Conservation (phyloP, 1,140 invertebrate species). For the Agrilus planipennis region DNA sequence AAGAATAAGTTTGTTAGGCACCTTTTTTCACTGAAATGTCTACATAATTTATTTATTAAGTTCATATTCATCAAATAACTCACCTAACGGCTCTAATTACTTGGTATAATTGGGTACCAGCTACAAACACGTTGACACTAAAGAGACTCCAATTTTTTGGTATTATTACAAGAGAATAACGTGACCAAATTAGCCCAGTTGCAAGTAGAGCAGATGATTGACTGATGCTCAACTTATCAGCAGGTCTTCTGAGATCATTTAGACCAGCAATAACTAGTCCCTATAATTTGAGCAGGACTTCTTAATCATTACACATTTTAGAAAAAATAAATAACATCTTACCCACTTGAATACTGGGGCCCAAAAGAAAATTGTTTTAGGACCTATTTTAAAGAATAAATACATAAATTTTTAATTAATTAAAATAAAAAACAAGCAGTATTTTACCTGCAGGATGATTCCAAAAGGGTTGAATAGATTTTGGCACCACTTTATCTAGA, state of each 20-base stretch:
- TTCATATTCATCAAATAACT: no score
- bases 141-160: conserved; percentile 88
- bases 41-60: no score
- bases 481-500: conserved; percentile 64
- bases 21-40: neutral
- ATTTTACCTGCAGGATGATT: conserved; percentile 72
- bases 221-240: conserved; percentile 72
- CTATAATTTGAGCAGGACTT: no score
- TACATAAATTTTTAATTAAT: conserved; percentile 11
- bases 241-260: conserved; percentile 78
- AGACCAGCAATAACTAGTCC: conserved; percentile 80
- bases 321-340: conserved; percentile 32
- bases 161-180: conserved; percentile 84
- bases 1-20: neutral
- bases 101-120: conserved; percentile 69
- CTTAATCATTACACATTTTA: conserved; percentile 3
- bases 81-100: conserved; percentile 47
- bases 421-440: conserved; percentile 6
- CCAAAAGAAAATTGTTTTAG: conserved; percentile 93
- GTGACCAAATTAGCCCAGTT: conserved; percentile 62
- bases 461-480: conserved; percentile 70
- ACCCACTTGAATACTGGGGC: conserved; percentile 91
- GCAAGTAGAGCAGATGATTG: conserved; percentile 68
- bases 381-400: conserved; percentile 47
- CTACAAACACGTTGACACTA: conserved; percentile 86